These are phyloP conservation scores for Zeus faber DNA, from an alignment of 2,113 vertebrate genomes.

Conservation along the genomic window DNA sequence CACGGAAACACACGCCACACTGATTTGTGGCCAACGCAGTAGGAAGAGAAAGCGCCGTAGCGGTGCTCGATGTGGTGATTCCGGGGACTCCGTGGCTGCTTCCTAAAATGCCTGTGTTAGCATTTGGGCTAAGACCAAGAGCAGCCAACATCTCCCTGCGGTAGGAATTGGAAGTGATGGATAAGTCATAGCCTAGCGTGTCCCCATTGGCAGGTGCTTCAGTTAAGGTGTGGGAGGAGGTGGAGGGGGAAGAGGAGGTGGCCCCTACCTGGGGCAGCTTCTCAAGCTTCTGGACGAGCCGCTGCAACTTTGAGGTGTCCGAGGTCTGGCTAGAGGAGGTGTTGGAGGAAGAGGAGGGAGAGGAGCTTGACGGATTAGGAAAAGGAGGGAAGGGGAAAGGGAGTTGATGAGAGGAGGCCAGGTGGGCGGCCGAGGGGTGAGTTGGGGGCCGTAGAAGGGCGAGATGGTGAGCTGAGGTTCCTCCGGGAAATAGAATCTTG, in stretches of 20 bases:
- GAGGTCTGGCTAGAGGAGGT: slow-evolving; percentile 75
- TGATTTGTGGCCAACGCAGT: slow-evolving; percentile 73
- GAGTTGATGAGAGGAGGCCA: slow-evolving; percentile 69
- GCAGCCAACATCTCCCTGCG: slow-evolving; percentile 76
- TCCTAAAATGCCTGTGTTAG: slow-evolving; percentile 37
- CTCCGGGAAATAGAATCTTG: slow-evolving; percentile 77
- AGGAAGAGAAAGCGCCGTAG: slow-evolving; percentile 28
- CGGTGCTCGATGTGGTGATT: slow-evolving; percentile 22
- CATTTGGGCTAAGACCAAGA: slow-evolving; percentile 73
- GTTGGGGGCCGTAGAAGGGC: slow-evolving; percentile 79
- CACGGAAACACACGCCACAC: slow-evolving; percentile 85
- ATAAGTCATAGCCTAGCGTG: slow-evolving; percentile 57
- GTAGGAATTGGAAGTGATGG: slow-evolving; percentile 68
- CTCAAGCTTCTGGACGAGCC: slow-evolving; percentile 88
- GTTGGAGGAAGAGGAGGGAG: slow-evolving; percentile 74
- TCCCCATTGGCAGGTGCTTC: slow-evolving; percentile 51
- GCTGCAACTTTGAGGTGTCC: slow-evolving; percentile 89
- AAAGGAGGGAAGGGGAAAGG: slow-evolving; percentile 84
- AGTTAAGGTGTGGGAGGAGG: slow-evolving; percentile 41
- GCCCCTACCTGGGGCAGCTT: slow-evolving; percentile 69
- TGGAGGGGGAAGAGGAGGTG: slow-evolving; percentile 30
- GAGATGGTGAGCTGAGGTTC: slow-evolving; percentile 75
- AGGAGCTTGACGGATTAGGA: slow-evolving; percentile 75
- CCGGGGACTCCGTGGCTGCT: slow-evolving; percentile 42
- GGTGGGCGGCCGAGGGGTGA: slow-evolving; percentile 67